Evolutionary conservation across 1,140 invertebrate species (phyloP).

Genomic region (Ceratina calcarata): DNA sequence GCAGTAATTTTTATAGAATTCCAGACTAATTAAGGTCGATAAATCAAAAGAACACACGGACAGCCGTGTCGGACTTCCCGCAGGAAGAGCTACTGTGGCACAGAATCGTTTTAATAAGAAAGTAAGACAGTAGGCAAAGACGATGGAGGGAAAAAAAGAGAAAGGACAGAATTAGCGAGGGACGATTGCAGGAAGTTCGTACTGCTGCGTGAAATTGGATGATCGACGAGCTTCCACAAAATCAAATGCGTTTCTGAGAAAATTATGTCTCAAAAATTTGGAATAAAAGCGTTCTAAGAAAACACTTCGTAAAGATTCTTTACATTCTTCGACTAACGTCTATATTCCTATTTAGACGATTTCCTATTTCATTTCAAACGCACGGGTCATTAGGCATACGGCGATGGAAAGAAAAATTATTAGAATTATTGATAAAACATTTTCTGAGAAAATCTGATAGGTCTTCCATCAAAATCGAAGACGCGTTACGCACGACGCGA

Average conservation of each 20-base stretch:
- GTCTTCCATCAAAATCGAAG: slow-evolving; percentile 72
- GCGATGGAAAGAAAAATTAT: neutral
- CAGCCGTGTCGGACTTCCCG: slow-evolving; percentile 44
- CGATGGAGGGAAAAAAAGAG: neutral
- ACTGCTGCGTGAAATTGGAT: slow-evolving; percentile 29
- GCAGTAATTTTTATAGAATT: slow-evolving; percentile 66
- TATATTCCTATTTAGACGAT: too few species aligned
- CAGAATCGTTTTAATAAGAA: slow-evolving; percentile 23
- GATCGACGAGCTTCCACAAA: slow-evolving; percentile 30
- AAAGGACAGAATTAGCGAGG: slow-evolving; percentile 14
- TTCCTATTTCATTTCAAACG: too few species aligned
- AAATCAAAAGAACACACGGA: slow-evolving; percentile 70
- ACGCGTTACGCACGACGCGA: slow-evolving; percentile 59
- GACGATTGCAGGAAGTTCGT: slow-evolving; percentile 19
- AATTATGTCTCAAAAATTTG: neutral
- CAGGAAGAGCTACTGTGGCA: slow-evolving; percentile 24
- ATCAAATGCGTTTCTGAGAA: slow-evolving; percentile 19
- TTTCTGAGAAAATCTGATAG: neutral
- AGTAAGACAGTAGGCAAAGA: slow-evolving; percentile 9
- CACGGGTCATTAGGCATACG: too few species aligned
- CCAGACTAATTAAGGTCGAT: slow-evolving; percentile 71
- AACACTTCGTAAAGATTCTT: neutral
- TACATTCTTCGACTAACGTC: too few species aligned
- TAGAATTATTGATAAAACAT: neutral
- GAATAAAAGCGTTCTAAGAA: neutral